Conservation (phyloP, 2,797 vertebrate genomes). For the Peromyscus aztecus region DNA sequence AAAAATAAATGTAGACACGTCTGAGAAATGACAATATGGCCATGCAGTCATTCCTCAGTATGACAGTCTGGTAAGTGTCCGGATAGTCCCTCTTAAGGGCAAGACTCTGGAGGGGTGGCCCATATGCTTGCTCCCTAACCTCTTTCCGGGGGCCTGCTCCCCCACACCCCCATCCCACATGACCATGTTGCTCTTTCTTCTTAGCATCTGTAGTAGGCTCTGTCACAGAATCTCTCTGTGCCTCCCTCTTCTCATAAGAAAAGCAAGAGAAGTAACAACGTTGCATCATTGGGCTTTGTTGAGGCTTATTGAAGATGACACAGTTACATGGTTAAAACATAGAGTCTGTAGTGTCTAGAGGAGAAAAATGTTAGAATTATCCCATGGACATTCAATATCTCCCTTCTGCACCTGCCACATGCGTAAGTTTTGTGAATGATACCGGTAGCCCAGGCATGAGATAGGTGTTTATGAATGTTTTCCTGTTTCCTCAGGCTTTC, state of each 20-base stretch:
- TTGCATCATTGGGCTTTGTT: not conserved
- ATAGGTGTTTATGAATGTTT: no score
- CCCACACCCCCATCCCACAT: not conserved
- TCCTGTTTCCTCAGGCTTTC: not conserved
- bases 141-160: not conserved
- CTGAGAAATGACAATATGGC: no score
- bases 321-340: not conserved
- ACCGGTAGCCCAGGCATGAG: not conserved
- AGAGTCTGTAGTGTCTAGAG: not conserved
- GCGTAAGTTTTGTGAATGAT: not conserved
- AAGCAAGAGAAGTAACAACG: not conserved
- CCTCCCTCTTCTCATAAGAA: not conserved
- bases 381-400: not conserved
- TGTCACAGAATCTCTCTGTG: not conserved
- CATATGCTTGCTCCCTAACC: not conserved
- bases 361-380: not conserved
- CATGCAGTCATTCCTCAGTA: not conserved
- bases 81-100: not conserved
- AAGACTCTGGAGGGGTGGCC: not conserved
- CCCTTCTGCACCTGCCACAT: not conserved
- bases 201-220: not conserved
- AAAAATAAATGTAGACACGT: no score
- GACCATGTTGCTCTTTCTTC: not conserved
- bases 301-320: not conserved
- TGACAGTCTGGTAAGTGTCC: not conserved